Percentiles rank a stretch among this genome's conserved stretches.
phyloP scores from a whole-genome alignment of 1,140 invertebrate genomes.

The Lucilia sericata region DNA sequence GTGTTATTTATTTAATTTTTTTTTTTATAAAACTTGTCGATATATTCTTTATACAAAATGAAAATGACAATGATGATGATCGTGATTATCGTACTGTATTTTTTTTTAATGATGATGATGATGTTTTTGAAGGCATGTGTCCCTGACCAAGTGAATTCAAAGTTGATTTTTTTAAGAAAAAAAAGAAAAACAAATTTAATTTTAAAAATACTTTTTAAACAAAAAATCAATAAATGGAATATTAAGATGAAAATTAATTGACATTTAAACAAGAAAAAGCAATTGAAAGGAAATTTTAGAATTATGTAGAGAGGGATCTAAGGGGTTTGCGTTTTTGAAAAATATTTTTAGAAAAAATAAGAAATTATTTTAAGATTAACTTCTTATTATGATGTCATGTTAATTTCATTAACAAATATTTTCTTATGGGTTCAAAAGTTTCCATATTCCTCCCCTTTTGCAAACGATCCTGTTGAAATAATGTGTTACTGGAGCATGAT shows the following conservation, averaged over 20 bases:
- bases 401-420: too few species aligned
- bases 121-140: slow-evolving; percentile 23
- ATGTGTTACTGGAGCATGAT: not conserved
- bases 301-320: not conserved
- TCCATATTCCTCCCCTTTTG: not conserved
- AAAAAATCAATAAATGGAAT: not conserved
- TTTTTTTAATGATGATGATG: not conserved
- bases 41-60: slow-evolving; percentile 2
- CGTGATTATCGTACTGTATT: not conserved
- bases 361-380: not conserved
- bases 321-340: too few species aligned
- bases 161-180: not conserved
- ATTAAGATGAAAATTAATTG: slow-evolving; percentile 18
- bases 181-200: too few species aligned
- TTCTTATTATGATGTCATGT: not conserved
- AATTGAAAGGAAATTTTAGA: too few species aligned
- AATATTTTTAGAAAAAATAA: too few species aligned
- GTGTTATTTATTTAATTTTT: not conserved
- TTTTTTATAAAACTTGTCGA: too few species aligned
- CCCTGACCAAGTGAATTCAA: slow-evolving; percentile 36
- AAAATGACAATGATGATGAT: not conserved
- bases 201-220: too few species aligned
- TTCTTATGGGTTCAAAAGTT: too few species aligned
- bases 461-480: not conserved
- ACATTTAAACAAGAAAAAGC: not conserved